Evolutionary conservation across 1,140 invertebrate genomes (phyloP).

Genomic region (Eupristina koningsbergeri): DNA sequence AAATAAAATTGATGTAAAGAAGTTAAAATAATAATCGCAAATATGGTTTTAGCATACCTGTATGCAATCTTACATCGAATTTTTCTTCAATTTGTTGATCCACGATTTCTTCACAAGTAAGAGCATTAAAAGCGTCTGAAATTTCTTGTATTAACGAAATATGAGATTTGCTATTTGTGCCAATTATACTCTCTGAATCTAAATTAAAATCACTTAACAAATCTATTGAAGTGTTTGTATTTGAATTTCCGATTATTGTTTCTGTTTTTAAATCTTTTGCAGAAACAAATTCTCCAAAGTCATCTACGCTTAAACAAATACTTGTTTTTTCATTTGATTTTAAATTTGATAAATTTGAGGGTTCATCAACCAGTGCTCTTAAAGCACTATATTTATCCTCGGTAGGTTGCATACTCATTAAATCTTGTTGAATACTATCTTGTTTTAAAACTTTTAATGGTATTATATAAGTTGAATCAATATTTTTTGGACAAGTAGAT

Average conservation of each 20-base stretch:
- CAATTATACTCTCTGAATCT: slow-evolving; percentile 55
- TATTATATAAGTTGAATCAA: slow-evolving; percentile 51
- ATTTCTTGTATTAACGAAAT: slow-evolving; percentile 62
- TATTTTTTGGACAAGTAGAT: slow-evolving; percentile 43
- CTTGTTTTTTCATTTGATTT: slow-evolving; percentile 45
- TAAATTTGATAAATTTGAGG: slow-evolving; percentile 43
- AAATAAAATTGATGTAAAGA: slow-evolving; percentile 11
- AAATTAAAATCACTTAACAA: slow-evolving; percentile 68
- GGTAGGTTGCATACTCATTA: slow-evolving; percentile 68
- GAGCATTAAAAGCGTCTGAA: slow-evolving; percentile 66
- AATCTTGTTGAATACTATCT: slow-evolving; percentile 58
- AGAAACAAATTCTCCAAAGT: slow-evolving; percentile 77
- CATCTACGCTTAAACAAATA: slow-evolving; percentile 62
- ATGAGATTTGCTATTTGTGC: slow-evolving; percentile 55
- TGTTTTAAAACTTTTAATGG: slow-evolving; percentile 51
- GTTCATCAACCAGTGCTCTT: slow-evolving; percentile 67
- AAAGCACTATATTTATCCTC: slow-evolving; percentile 74
- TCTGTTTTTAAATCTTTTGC: slow-evolving; percentile 62
- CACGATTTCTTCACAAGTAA: slow-evolving; percentile 60
- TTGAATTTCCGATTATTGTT: slow-evolving; percentile 52
- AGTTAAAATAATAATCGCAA: neutral
- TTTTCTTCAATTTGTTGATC: slow-evolving; percentile 58
- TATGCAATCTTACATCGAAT: slow-evolving; percentile 58
- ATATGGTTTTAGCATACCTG: slow-evolving; percentile 53
- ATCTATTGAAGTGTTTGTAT: slow-evolving; percentile 61